phyloP scores from a whole-genome alignment of 2,888 invertebrate species.

The Aleiodes alternator region DNA sequence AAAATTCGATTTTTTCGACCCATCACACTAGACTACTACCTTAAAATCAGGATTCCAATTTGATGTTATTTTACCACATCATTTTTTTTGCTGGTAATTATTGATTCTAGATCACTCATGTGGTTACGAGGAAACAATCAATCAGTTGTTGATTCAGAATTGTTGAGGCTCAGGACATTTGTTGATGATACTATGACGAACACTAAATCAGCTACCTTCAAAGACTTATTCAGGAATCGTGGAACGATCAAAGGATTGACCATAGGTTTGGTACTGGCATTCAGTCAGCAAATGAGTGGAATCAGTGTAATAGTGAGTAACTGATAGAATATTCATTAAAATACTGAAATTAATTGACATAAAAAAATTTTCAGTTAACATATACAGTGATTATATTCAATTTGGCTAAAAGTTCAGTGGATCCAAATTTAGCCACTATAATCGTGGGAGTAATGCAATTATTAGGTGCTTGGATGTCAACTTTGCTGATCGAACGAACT shows the following conservation, averaged over 20 bases:
- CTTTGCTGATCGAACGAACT: constrained; percentile 78
- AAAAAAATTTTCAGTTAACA: constrained; percentile 71
- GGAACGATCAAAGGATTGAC: constrained; percentile 13
- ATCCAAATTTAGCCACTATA: constrained; percentile 78
- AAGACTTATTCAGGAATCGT: constrained; percentile 70
- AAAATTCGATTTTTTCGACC: too few relatives aligned
- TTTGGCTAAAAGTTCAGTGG: constrained; percentile 76
- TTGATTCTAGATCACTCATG: constrained; percentile 39
- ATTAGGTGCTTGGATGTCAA: constrained; percentile 75
- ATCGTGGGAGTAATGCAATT: constrained; percentile 79
- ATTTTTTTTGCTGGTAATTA: neutral
- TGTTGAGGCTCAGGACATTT: constrained; percentile 56
- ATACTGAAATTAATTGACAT: neutral
- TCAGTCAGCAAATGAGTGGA: constrained; percentile 3
- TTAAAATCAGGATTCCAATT: neutral
- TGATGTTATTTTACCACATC: neutral
- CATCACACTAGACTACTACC: too few relatives aligned
- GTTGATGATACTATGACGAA: constrained; percentile 53
- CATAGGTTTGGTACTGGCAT: neutral
- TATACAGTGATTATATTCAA: constrained; percentile 78
- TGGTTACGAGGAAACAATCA: constrained; percentile 12
- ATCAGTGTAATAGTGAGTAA: neutral
- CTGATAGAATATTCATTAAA: neutral
- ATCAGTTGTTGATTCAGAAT: constrained; percentile 2
- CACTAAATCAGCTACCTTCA: constrained; percentile 56